Conservation (phyloP, 2,113 vertebrate species). For the Chionomys nivalis region DNA sequence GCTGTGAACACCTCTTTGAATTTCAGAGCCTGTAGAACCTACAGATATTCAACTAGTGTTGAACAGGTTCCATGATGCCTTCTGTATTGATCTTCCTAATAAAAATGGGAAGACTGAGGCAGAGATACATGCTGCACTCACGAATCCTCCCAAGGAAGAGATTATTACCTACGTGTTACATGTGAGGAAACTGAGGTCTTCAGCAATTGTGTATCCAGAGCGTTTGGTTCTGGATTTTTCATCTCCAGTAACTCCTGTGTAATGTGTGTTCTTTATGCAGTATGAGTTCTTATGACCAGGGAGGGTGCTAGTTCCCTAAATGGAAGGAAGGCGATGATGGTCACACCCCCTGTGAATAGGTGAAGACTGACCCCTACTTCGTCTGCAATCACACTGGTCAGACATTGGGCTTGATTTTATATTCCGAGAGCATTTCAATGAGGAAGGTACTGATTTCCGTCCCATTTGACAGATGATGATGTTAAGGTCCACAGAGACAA, state of each 20-base stretch:
- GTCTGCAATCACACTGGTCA: neutral
- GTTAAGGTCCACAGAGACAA: neutral
- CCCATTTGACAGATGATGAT: neutral
- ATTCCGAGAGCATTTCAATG: neutral
- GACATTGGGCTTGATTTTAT: neutral
- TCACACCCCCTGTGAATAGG: neutral
- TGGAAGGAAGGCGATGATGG: neutral
- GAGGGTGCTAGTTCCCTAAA: neutral
- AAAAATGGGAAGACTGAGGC: neutral
- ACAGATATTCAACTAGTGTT: neutral
- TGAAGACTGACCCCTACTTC: neutral
- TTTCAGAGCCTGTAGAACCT: neutral
- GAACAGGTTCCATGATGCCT: neutral
- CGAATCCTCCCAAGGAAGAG: neutral
- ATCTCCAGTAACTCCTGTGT: neutral
- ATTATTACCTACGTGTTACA: neutral
- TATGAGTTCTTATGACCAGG: neutral
- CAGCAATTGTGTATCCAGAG: neutral
- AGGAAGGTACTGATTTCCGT: neutral
- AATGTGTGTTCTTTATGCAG: neutral
- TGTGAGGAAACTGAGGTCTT: conserved; percentile 15
- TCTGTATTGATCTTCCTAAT: neutral
- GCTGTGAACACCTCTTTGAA: neutral
- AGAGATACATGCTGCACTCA: neutral
- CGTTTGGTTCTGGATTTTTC: neutral